These are phyloP conservation scores for Peromyscus attwateri DNA, from an alignment of 2,797 vertebrate genomes.

Conservation along the genomic window DNA sequence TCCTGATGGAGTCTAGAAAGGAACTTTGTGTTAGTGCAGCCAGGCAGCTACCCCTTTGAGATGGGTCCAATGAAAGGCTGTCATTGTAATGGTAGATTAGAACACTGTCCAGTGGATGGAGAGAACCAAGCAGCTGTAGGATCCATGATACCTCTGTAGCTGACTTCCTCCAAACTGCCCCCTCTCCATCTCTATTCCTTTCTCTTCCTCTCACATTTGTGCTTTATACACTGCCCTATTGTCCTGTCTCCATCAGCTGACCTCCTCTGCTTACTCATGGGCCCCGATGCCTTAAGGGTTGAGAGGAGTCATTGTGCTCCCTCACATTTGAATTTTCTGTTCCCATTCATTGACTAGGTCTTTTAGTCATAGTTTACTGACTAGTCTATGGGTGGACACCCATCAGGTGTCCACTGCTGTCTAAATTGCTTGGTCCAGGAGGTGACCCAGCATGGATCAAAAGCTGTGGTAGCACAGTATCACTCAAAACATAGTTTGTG, in stretches of 20 bases:
- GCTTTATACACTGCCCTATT: background rate
- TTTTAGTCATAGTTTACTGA: background rate
- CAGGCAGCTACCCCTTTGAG: too few relatives aligned
- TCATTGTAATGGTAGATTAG: background rate
- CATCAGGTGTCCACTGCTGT: background rate
- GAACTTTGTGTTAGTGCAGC: background rate
- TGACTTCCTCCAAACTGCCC: background rate
- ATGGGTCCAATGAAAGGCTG: background rate
- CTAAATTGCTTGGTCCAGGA: background rate
- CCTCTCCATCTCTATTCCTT: background rate
- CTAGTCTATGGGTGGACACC: too few relatives aligned
- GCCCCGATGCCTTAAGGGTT: background rate
- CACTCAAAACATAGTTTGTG: background rate
- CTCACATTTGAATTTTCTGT: background rate
- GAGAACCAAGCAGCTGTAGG: background rate
- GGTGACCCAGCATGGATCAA: background rate
- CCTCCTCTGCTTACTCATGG: background rate
- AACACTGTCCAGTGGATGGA: background rate
- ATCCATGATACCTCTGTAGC: background rate
- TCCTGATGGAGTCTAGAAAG: background rate
- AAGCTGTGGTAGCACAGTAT: background rate
- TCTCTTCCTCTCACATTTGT: background rate
- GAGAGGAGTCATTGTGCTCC: background rate
- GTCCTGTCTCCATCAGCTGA: background rate
- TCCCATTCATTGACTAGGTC: background rate